A percentile compares a stretch with the other conserved stretches of the same genome.
phyloP scores from a whole-genome alignment of 2,888 invertebrate species.

The Dusona sp. region DNA sequence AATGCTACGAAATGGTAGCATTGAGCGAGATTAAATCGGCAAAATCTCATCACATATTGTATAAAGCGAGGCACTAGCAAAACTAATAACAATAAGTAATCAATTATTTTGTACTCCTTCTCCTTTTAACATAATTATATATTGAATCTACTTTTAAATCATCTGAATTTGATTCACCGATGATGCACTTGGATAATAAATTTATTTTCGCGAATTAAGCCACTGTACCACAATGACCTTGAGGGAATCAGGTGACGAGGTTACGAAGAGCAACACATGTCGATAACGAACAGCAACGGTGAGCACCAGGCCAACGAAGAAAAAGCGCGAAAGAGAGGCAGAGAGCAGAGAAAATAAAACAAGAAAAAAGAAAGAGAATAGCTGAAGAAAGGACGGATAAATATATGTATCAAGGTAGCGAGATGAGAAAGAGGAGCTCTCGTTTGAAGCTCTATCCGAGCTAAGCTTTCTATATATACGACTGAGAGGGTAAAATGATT shows the following conservation, averaged over 20 bases:
- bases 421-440: constrained; percentile 62
- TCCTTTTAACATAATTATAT: not conserved
- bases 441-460: constrained; percentile 40
- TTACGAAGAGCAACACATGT: constrained; percentile 23
- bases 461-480: constrained; percentile 63
- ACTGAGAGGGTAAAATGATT: constrained; percentile 77
- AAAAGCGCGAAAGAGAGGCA: constrained; percentile 11
- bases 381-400: constrained; percentile 52
- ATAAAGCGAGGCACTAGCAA: not conserved
- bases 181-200: not conserved
- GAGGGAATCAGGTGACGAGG: constrained; percentile 38
- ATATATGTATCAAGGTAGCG: constrained; percentile 44
- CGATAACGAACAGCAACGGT: not conserved
- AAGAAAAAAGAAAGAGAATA: constrained; percentile 19
- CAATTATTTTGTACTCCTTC: no score
- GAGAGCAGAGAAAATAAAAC: constrained; percentile 20
- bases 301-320: constrained; percentile 17
- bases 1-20: constrained; percentile 1
- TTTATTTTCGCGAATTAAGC: not conserved
- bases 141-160: not conserved
- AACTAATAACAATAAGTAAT: not conserved
- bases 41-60: not conserved
- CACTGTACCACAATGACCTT: constrained; percentile 22
- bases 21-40: constrained; percentile 11
- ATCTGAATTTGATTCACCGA: not conserved